These are phyloP conservation scores for Bactericera cockerelli DNA, from an alignment of 1,140 invertebrate genomes.

Conservation along the genomic window DNA sequence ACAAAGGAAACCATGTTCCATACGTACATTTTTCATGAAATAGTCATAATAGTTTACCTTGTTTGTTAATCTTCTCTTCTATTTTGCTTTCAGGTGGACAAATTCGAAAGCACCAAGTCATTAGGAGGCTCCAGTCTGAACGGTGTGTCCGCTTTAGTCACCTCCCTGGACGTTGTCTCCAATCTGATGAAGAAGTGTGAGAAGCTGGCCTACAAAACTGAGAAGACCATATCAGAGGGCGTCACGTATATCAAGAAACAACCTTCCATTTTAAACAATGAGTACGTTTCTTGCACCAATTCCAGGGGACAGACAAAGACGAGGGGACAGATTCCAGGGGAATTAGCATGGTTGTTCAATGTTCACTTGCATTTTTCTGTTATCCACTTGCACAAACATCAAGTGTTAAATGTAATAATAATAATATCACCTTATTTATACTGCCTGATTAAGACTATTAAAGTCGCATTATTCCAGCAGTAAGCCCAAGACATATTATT, in stretches of 20 bases:
- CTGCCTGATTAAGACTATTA: no score
- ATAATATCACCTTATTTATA: no score
- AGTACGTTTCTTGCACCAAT: slow-evolving; percentile 34
- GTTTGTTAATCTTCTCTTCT: no score
- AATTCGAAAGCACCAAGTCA: slow-evolving; percentile 48
- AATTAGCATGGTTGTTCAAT: no score
- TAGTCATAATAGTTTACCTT: no score
- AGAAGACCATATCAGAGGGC: slow-evolving; percentile 52
- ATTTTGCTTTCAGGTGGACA: slow-evolving; percentile 35
- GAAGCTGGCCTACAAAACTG: slow-evolving; percentile 47
- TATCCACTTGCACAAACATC: neutral
- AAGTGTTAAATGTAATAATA: neutral
- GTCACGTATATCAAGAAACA: slow-evolving; percentile 45
- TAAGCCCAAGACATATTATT: no score
- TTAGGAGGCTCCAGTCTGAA: slow-evolving; percentile 54
- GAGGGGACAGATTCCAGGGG: neutral
- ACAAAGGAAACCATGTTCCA: no score
- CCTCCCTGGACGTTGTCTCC: slow-evolving; percentile 49
- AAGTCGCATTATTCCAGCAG: no score
- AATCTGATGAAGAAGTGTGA: slow-evolving; percentile 60
- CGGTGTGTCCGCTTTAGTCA: slow-evolving; percentile 47
- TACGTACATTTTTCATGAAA: no score
- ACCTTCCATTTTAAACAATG: slow-evolving; percentile 38
- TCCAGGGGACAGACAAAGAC: neutral
- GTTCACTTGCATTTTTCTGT: no score